Evolutionary conservation across 1,140 invertebrate species (phyloP), one percentile per base, ranked within the genome.

Genomic region (Papilio aristodemus): DNA sequence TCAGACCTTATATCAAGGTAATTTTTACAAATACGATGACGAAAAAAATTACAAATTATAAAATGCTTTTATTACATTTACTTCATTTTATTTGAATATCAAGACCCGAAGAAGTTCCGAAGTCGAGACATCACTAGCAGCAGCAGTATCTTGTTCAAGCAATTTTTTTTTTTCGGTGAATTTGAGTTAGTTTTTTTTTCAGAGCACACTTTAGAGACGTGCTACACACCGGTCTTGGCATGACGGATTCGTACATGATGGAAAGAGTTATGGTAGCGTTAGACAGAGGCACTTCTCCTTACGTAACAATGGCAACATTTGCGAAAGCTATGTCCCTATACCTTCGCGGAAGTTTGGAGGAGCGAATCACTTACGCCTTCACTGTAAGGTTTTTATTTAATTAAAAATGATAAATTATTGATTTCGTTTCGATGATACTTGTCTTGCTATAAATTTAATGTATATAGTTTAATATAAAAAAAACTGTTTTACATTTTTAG

Each of bases 241-340:
- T 93, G 88, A 96, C 95, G 0, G 95, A 96, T 74, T 94, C 96
- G 72, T 90, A 94, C 13, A 86, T 95, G 77, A 91, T 94, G 77
- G 94, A 94, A 41, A 88, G 93, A 39, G 90, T 95, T 1, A 94
- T 94, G 85, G 91, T 92, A 0, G 88, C 88, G 0, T 71, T 94
- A 4, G 92, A 94, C 58, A 91, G 90, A 14, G 94, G 94, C 38
- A 93, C 92, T 11, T 93, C 93, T 64, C 91, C 93, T 4, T 89
- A 88, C 73, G 90, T 96, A 8, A 88, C 92, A 7, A 90, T 94
- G 83, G 93, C 94, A 64, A 94, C 95, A 39, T 97, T 94, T 91
- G 92, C 95, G 0, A 88, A 92, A 64, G 94, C 95, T 0, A 82
- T 96, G 62, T 95, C 95, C 0, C 85, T 94, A 10, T 93, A 96